phyloP scores from a whole-genome alignment of 2,113 vertebrate genomes.

The Callaeas wilsoni region DNA sequence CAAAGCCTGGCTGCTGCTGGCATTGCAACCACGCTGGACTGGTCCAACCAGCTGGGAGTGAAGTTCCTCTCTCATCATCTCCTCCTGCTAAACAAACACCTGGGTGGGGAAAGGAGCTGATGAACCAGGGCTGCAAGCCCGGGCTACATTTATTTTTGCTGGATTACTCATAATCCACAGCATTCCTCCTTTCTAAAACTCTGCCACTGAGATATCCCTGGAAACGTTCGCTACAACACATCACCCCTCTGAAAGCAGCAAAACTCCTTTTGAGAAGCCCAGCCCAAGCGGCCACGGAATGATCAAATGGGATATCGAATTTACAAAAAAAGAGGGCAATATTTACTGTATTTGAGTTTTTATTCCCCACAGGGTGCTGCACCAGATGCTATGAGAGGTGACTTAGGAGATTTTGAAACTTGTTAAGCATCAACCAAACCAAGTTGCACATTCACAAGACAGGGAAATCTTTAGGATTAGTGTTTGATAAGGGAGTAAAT shows the following conservation, averaged over 20 bases:
- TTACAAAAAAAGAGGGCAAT: not conserved
- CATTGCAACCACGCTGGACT: conserved; percentile 13
- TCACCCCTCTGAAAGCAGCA: not conserved
- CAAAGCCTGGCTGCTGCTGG: conserved; percentile 33
- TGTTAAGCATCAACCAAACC: not conserved
- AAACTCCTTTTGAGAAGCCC: not conserved
- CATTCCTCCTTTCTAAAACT: conserved; percentile 49
- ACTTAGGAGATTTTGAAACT: not conserved
- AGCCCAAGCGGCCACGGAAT: not conserved
- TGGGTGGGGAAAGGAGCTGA: conserved; percentile 57
- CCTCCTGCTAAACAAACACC: conserved; percentile 69
- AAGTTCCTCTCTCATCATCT: conserved; percentile 65
- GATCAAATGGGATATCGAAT: not conserved
- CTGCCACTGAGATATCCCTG: conserved; percentile 5
- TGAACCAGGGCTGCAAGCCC: conserved; percentile 60
- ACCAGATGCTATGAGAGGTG: not conserved
- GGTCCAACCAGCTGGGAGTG: conserved; percentile 44
- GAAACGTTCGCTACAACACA: conserved; percentile 15
- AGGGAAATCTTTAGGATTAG: conserved; percentile 46
- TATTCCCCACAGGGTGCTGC: not conserved
- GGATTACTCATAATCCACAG: conserved; percentile 62
- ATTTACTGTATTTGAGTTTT: not conserved
- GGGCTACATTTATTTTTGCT: conserved; percentile 61
- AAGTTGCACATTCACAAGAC: not conserved
- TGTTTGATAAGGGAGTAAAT: conserved; percentile 56